These are phyloP conservation scores for Melolontha melolontha DNA, from an alignment of 2,888 invertebrate genomes.

Conservation along the genomic window DNA sequence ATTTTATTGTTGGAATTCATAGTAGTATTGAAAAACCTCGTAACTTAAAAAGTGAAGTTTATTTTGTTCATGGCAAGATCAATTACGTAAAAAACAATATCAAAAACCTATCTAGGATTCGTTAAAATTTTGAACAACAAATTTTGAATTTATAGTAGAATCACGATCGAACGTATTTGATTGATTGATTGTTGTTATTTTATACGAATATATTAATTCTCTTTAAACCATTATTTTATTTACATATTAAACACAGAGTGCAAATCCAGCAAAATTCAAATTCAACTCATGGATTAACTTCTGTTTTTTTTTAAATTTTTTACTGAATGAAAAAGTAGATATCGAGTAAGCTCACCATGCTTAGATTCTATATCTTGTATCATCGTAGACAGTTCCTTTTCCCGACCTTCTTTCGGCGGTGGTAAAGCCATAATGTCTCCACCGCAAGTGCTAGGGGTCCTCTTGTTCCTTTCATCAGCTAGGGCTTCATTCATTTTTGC, in stretches of 20 bases:
- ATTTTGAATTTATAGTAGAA: no score
- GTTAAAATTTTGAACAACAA: no score
- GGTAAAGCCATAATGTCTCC: constrained; percentile 59
- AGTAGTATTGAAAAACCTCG: no score
- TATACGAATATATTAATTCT: background rate
- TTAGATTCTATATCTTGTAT: constrained; percentile 85
- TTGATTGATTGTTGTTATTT: background rate
- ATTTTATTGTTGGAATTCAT: no score
- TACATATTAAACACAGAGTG: background rate
- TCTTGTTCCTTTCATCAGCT: constrained; percentile 60
- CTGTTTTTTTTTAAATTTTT: no score
- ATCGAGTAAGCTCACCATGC: constrained; percentile 75
- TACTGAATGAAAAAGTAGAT: no score
- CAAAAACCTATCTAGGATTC: no score
- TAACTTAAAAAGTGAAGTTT: no score
- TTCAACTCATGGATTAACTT: constrained; percentile 63
- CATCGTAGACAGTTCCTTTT: constrained; percentile 80
- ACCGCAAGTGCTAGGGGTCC: constrained; percentile 45
- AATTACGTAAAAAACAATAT: no score
- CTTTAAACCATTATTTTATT: no score
- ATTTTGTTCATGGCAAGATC: no score
- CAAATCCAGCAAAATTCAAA: constrained; percentile 20
- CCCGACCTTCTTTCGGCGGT: constrained; percentile 60
- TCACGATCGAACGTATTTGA: no score
- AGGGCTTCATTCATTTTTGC: constrained; percentile 61